These are phyloP conservation scores for Oreocharis arfaki DNA, from an alignment of 2,113 vertebrate species.

Conservation along the genomic window DNA sequence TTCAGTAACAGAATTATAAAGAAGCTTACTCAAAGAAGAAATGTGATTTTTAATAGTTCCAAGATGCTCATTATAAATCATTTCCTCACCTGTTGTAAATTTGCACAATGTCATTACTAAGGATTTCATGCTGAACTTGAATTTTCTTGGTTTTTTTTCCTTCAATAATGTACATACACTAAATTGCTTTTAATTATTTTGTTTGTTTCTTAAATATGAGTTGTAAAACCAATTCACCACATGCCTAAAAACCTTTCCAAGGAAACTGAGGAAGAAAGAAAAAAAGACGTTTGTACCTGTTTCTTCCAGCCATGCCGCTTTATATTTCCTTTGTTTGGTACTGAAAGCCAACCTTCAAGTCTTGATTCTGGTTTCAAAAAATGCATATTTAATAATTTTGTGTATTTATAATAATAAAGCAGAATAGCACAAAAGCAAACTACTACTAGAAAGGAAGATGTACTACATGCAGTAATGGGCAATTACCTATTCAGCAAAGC, in stretches of 20 bases:
- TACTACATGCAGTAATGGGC: slow-evolving; percentile 71
- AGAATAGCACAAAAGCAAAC: neutral
- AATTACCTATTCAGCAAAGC: slow-evolving; percentile 34
- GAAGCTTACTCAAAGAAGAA: neutral
- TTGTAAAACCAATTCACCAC: neutral
- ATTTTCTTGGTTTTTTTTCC: neutral
- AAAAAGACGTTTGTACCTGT: slow-evolving; percentile 78
- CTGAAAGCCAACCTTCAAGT: slow-evolving; percentile 96
- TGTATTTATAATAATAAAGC: neutral
- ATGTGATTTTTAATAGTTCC: neutral
- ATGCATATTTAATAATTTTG: neutral
- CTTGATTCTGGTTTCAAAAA: slow-evolving; percentile 84
- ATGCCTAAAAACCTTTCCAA: neutral
- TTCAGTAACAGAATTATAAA: neutral
- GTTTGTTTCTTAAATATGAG: neutral
- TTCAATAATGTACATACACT: neutral
- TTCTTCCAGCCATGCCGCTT: slow-evolving; percentile 98
- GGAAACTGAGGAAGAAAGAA: neutral
- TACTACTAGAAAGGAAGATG: neutral
- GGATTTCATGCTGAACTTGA: neutral
- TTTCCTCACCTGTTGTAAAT: neutral
- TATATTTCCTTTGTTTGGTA: slow-evolving; percentile 96
- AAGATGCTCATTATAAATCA: neutral
- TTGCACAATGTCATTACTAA: neutral
- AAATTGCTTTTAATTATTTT: neutral